Base-by-base conservation (phyloP, 1,140 invertebrate species). In the Solen grandis region DNA sequence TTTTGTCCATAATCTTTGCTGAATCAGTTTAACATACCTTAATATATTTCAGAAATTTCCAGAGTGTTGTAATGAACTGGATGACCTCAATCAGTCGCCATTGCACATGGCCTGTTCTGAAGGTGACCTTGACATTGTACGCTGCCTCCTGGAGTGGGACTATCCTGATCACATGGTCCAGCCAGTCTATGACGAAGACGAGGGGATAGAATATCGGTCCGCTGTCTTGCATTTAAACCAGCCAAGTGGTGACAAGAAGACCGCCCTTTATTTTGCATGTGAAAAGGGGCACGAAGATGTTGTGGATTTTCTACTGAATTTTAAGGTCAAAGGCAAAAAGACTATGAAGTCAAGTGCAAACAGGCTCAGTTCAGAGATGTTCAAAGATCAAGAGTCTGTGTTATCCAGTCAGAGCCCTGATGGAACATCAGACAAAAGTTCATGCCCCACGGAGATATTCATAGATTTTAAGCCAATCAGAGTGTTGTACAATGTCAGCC, bases 91-190 rank as follows among this genome's bases (percentile, higher is more conserved):
- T 87, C 97, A 99, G 90, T 97, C 97, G 5, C 97, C 98, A 0
- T 92, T 99, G 0, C 98, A 99, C 91, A 96, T 97, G 63, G 96
- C 97, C 8, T 96, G 96, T 88, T 96, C 90, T 25, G 76, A 84
- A 29, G 91, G 91, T 31, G 81, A 90, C 63, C 93, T 94, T 78
- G 95, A 97, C 60, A 96, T 99, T 72, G 95, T 96, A 0, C 94
- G 96, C 84, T 91, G 97, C 59, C 92, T 99, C 2, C 93, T 99
- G 22, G 95, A 96, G 85, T 97, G 95, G 90, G 93, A 95, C 0
- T 99, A 98, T 93, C 97, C 97, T 0, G 76, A 86, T 1, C 54
- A 57, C 35, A 25, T 86, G 16, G n/a, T 85, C 31, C 59, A 76
- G 60, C 66, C 76, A 25, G 83, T 74, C 60, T 54, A 66, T 82